Conservation (phyloP, 2,113 vertebrate species). For the Galeopterus variegatus region DNA sequence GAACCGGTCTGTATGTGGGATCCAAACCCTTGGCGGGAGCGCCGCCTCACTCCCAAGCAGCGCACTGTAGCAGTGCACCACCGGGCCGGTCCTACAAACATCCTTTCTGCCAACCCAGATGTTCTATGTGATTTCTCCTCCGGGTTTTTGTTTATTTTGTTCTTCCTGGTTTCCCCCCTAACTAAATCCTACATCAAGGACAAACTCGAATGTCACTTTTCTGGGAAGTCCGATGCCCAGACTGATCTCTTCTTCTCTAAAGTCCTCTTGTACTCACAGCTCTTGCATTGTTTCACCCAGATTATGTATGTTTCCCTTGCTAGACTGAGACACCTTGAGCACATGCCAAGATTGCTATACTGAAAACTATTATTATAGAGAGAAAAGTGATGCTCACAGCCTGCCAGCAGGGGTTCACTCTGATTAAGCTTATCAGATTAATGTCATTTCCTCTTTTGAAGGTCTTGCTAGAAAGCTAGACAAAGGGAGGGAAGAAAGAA, state of each 20-base stretch:
- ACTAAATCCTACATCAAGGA: neutral
- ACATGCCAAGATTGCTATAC: neutral
- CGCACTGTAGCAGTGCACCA: too few relatives aligned
- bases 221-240: neutral
- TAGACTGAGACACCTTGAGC: neutral
- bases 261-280: neutral
- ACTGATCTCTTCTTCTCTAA: neutral
- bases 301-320: neutral
- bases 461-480: neutral
- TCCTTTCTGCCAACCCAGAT: neutral
- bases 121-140: neutral
- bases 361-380: neutral
- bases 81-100: neutral
- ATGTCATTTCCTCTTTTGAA: constrained; percentile 8
- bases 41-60: too few relatives aligned
- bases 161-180: neutral
- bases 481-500: neutral
- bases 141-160: neutral
- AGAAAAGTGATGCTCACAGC: neutral
- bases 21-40: too few relatives aligned
- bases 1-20: too few relatives aligned
- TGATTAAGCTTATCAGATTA: neutral
- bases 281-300: neutral
- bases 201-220: neutral
- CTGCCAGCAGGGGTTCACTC: neutral